phyloP scores from a whole-genome alignment of 2,113 vertebrate species.

The Erpornis zantholeuca region DNA sequence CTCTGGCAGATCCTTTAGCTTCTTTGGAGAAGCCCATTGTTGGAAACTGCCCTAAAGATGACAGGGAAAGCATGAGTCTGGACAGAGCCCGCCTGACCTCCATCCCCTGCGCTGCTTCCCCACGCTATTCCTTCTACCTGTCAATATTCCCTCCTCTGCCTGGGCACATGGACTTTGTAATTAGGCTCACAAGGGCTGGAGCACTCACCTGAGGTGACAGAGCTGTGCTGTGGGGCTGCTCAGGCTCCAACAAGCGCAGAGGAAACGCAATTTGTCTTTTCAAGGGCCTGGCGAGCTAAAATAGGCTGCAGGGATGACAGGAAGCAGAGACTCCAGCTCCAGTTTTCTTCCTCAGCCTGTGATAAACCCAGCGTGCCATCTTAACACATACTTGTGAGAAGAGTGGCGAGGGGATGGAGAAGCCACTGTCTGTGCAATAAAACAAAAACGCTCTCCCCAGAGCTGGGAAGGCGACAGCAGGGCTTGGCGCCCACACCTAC shows the following conservation, averaged over 20 bases:
- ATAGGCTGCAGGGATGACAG: constrained; percentile 27
- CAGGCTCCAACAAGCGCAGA: not conserved
- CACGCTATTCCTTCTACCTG: not conserved
- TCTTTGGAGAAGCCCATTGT: not conserved
- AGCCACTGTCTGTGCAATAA: not conserved
- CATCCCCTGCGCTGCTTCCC: fast-evolving
- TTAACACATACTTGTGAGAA: not conserved
- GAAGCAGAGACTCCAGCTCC: constrained; percentile 21
- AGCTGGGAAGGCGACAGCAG: constrained; percentile 1
- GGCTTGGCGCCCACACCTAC: constrained; percentile 19
- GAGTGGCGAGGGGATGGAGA: not conserved
- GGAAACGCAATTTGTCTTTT: not conserved
- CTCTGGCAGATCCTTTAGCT: not conserved
- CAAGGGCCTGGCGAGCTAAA: constrained; percentile 11
- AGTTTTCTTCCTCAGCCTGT: not conserved
- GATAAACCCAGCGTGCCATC: constrained; percentile 19
- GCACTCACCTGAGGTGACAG: not conserved
- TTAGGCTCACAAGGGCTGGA: not conserved
- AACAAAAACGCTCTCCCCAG: not conserved
- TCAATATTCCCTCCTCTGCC: not conserved
- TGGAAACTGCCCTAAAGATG: not conserved
- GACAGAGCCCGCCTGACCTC: not conserved
- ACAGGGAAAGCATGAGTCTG: not conserved
- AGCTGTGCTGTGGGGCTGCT: not conserved
- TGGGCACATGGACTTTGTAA: fast-evolving